Evolutionary conservation across 2,797 vertebrate genomes (phyloP).

Genomic region (Platalea minor): DNA sequence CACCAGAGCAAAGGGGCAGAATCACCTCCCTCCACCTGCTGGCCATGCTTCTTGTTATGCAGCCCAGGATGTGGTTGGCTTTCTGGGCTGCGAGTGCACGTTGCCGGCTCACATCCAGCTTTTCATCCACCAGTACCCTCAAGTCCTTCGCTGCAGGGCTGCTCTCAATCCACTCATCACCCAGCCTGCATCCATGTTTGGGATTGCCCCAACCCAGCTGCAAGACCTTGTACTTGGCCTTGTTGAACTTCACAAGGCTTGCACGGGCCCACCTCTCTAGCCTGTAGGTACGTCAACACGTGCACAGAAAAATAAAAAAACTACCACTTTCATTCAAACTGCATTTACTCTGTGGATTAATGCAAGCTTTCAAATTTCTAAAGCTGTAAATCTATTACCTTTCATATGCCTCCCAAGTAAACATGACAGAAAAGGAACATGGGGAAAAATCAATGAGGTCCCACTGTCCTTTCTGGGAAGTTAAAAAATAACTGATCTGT

Average conservation of each 20-base stretch:
- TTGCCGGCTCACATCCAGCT: accelerated
- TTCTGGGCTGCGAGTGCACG: neutral
- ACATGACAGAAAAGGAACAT: neutral
- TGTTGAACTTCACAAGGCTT: neutral
- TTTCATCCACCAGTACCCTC: neutral
- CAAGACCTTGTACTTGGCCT: neutral
- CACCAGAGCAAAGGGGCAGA: neutral
- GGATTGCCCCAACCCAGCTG: neutral
- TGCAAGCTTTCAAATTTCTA: neutral
- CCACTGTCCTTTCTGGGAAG: neutral
- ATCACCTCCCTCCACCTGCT: neutral
- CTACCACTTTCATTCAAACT: neutral
- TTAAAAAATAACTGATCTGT: neutral
- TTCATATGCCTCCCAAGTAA: neutral
- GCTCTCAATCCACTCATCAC: neutral
- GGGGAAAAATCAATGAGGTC: neutral
- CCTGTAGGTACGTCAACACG: neutral
- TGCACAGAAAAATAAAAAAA: neutral
- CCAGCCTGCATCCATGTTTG: neutral
- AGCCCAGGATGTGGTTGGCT: neutral
- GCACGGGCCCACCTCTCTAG: neutral
- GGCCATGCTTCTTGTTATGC: neutral
- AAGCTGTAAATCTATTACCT: neutral
- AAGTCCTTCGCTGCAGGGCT: neutral
- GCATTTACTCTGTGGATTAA: neutral